Evolutionary conservation across 2,888 invertebrate genomes (phyloP), one percentile per base, ranked within the genome.

Genomic region (Harpalus rufipes): DNA sequence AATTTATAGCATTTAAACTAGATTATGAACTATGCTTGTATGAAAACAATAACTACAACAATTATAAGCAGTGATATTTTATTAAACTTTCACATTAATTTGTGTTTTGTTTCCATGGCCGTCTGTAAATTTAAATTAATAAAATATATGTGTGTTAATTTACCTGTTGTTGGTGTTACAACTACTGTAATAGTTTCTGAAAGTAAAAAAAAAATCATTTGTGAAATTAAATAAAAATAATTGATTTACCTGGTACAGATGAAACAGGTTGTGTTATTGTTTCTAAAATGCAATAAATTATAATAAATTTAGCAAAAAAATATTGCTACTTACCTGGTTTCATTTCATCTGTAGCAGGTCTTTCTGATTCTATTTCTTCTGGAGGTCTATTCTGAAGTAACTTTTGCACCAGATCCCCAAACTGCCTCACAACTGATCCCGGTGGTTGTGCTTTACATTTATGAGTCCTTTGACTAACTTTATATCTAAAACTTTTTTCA

Each of bases 401-500:
- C 59, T 88, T 88, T 80, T 89, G 89, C 12, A 89, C 88, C 8
- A 88, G 81, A 72, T 87, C 88, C 16, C 88, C 89, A 14, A 89
- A 85, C 72, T 89, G 89, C 61, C 93, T 90, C 1, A 93, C 89
- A 0, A 93, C 93, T 14, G 92, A 92, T 14, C 93, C 94, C 44
- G 94, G 93, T 81, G 94, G 93, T 88, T 94, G 94, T 2, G 92
- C 92, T 85, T 93, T 92, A 89, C 96, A 97, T 91, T 96, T 96
- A 88, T 97, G 96, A 3, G 96, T 96, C 88, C 96, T 93, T 90
- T 96, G 96, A 80, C 96, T 96, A 8, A 96, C 96, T 93, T 97
- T 97, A 88, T 97, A 97, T 85, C 97, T 93, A 89, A 97, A 97
- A 89, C 93, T 95, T 92, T 96, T 96, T 81, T 95, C 93, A 89